Evolutionary conservation across 2,113 vertebrate genomes (phyloP).

Genomic region (Oncorhynchus kisutch): DNA sequence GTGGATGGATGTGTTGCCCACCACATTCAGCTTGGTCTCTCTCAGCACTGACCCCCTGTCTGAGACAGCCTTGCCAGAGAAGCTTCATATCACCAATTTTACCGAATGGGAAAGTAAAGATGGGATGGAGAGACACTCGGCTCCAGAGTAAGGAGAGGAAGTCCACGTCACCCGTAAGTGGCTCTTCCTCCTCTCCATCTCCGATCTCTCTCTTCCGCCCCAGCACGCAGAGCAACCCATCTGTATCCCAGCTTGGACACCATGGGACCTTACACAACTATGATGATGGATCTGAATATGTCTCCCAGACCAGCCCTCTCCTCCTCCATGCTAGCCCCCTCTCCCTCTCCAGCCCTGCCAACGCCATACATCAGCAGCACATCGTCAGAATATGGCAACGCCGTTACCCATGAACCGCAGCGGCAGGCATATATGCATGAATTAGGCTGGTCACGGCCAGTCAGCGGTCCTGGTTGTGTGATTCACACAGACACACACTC

Average conservation of each 20-base stretch:
- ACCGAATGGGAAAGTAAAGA: neutral
- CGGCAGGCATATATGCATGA: neutral
- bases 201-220: neutral
- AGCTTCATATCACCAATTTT: neutral
- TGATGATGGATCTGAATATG: no score
- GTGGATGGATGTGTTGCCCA: neutral
- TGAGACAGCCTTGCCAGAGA: neutral
- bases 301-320: neutral
- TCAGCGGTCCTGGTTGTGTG: no score
- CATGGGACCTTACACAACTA: no score
- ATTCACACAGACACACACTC: conserved; percentile 1
- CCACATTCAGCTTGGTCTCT: neutral
- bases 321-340: neutral
- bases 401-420: neutral
- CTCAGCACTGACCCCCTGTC: conserved; percentile 8
- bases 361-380: neutral
- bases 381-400: no score
- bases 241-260: neutral
- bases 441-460: no score
- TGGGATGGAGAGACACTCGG: conserved; percentile 1
- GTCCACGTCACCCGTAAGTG: neutral
- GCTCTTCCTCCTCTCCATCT: neutral
- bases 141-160: neutral
- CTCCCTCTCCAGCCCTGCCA: neutral
- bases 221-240: neutral